Evolutionary conservation across 2,888 invertebrate species (phyloP).

Genomic region (Spicauda simplicius): DNA sequence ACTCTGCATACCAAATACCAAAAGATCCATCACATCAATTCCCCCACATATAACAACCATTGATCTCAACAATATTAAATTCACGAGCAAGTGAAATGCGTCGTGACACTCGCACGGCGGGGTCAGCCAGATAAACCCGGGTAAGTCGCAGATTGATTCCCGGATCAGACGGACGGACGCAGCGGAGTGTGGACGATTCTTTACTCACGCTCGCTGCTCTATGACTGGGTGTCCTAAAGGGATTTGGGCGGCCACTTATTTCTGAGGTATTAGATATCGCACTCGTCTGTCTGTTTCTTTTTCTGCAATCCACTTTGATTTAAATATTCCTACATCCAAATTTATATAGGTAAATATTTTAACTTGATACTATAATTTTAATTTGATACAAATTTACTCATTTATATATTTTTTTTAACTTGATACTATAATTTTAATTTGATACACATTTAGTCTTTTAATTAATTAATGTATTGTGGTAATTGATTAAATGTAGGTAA

Average conservation of each 20-base stretch:
- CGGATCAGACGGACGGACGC: slow-evolving; percentile 71
- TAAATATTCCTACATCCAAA: too few species aligned
- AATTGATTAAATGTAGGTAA: too few species aligned
- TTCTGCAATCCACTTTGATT: background rate
- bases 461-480: too few species aligned
- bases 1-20: background rate
- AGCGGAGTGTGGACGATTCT: slow-evolving; percentile 74
- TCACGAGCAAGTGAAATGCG: slow-evolving; percentile 68
- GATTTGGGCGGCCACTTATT: slow-evolving; percentile 45
- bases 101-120: slow-evolving; percentile 67
- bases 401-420: too few species aligned
- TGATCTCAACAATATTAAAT: slow-evolving; percentile 50
- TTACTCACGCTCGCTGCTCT: slow-evolving; percentile 73
- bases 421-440: too few species aligned
- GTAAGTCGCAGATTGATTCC: slow-evolving; percentile 81
- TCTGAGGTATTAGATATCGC: slow-evolving; percentile 25
- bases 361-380: too few species aligned
- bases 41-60: background rate
- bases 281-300: background rate
- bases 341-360: too few species aligned
- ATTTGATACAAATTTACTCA: too few species aligned
- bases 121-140: slow-evolving; percentile 77
- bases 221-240: slow-evolving; percentile 55
- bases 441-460: too few species aligned
- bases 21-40: background rate